These are phyloP conservation scores for Cheilosia impressa DNA, from an alignment of 2,888 invertebrate genomes.

Conservation along the genomic window DNA sequence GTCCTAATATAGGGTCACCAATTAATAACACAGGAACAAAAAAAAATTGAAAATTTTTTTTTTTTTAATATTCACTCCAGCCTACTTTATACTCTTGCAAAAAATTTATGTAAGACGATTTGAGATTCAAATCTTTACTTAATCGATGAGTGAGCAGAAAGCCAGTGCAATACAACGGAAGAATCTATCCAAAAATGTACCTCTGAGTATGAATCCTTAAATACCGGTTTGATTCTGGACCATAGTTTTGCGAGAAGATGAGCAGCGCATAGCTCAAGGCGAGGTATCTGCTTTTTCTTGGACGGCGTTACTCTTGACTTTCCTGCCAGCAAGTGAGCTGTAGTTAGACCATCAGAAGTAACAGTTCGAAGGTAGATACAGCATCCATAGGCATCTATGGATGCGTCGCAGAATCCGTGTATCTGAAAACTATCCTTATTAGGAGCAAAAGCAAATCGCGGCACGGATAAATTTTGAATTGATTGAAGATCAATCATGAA, in stretches of 20 bases:
- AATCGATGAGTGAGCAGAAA: constrained; percentile 5
- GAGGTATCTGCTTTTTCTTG: not conserved
- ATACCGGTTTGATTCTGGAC: not conserved
- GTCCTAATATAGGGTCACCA: no score
- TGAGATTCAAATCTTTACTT: no score
- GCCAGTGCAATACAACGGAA: constrained; percentile 16
- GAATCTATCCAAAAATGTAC: constrained; percentile 13
- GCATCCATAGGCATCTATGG: constrained; percentile 36
- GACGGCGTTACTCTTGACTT: constrained; percentile 3
- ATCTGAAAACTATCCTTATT: not conserved
- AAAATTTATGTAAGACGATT: no score
- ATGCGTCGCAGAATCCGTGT: constrained; percentile 50
- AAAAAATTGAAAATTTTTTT: no score
- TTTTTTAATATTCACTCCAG: no score
- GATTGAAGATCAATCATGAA: constrained; percentile 12
- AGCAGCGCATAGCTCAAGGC: constrained; percentile 19
- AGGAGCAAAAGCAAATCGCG: constrained; percentile 15
- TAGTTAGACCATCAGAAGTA: not conserved
- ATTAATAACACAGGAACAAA: no score
- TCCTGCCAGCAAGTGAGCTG: not conserved
- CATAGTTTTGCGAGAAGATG: constrained; percentile 3
- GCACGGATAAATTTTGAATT: constrained; percentile 15
- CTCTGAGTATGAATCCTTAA: not conserved
- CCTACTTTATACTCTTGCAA: no score
- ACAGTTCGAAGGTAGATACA: constrained; percentile 25